Base-by-base conservation (phyloP, 2,797 vertebrate genomes). In the Cottoperca gobio region DNA sequence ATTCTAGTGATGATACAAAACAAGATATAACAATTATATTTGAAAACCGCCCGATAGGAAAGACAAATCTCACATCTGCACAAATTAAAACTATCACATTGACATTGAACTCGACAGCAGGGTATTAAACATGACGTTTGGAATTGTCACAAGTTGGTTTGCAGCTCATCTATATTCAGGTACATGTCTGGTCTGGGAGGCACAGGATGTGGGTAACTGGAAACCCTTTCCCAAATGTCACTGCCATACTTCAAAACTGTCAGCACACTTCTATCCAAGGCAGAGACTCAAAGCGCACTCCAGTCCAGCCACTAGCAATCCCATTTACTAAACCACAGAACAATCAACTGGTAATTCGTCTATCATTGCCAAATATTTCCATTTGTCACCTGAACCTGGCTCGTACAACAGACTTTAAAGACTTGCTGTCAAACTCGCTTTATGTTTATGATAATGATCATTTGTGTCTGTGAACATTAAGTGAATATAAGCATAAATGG, bases 161-260 rank as follows among this genome's bases (percentile, higher is more conserved):
- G 72, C 49, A 67, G 71, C 74, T 84, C 37, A 66, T 90, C 83
- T 88, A 78, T 88, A 89, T 84, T 87, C 78, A 86, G 83, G 82
- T 67, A 77, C 80, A 87, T 17, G 78, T 89, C 76, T 86, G 77
- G 58, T 84, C 65, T 66, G 79, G 66, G 85, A 55, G 67, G 76
- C 77, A n/a, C 75, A 89, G 80, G 87, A 86, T 89, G 72, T 57
- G 45, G 69, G 91, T 93, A 94, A 94, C 91, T 84, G 75, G 86
- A 93, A 79, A 93, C 90, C 39, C 66, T 73, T 33, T 88, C 86
- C 90, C 76, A 94, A 94, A 93, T 93, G 91, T 93, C 88, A 88
- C 82, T 72, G 87, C 81, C 74, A 87, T 92, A 83, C 86, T 88
- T 94, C 76, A 91, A 81, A 87, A 82, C 89, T 91, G 92, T 94